Base-by-base conservation (phyloP, 1,140 invertebrate genomes). In the Melipona quadrifasciata region DNA sequence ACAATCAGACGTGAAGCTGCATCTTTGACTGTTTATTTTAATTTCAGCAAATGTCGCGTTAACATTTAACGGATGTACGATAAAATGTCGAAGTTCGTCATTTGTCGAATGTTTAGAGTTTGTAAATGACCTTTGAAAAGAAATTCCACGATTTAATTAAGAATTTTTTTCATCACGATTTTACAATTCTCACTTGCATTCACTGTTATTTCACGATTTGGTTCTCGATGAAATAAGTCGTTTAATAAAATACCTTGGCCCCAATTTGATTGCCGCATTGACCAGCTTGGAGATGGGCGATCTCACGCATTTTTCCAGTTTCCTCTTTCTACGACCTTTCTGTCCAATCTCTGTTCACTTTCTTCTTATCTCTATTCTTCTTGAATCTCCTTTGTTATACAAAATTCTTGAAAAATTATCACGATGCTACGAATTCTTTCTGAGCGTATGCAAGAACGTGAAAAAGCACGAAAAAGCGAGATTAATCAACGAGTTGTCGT, bases 211-310 rank as follows among this genome's bases (percentile, higher is more conserved):
- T 61, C 24, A 5, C 1, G 21, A 24, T n/a, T 61, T 12, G 0
- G 11, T 61, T 1, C n/a, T 61, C 14, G 1, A 19, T 17, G 8
- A 2, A 11, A 16, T 21, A 27, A 21, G 10, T 34, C 65, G 16
- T 0, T 19, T 14, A 39, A 21, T 21, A 17, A 4, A 3, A 24
- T 71, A 98, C 98, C 97, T 98, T 99, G 58, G 98, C 97, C 87
- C 98, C 98, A 89, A 99, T 98, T 94, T 99, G 98, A 94, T 99
- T 99, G 82, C 98, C 98, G 93, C 98, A 99, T 93, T 99, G 98
- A 67, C 98, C 98, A 70, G 97, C 97, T 94, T 99, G 98, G 39
- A 99, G 95, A 93, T 98, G 98, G 68, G 98, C 97, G 86, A 99
- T 99, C 96, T 99, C 98, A 93, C 98, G 96, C 98, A 99, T 99